These are phyloP conservation scores for Chrysaora quinquecirrha DNA, from an alignment of 30 jellyfish, hydroid and myxozoan species.

Conservation along the genomic window DNA sequence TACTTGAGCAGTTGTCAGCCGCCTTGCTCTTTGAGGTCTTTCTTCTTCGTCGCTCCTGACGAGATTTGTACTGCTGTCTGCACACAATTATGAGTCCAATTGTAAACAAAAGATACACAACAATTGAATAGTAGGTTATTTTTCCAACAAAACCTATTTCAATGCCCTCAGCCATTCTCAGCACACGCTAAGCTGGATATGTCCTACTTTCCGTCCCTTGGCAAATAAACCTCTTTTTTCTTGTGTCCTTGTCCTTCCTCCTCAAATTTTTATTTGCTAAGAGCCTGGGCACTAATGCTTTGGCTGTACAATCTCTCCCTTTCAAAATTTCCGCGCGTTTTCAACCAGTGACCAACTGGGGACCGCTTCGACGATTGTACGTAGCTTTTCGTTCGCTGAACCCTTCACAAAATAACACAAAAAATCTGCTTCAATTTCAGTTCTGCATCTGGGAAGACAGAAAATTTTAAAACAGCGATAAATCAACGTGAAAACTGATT, in stretches of 20 bases:
- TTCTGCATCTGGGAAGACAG: too few relatives aligned
- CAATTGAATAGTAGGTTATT: conserved; percentile 73
- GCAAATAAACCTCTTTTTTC: neutral
- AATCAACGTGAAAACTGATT: too few relatives aligned
- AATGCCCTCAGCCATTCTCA: conserved; percentile 79
- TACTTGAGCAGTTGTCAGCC: neutral
- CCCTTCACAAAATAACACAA: too few relatives aligned
- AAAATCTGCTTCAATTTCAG: too few relatives aligned
- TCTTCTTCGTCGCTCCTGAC: conserved; percentile 21
- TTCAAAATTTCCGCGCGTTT: too few relatives aligned
- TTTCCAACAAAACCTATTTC: conserved; percentile 72
- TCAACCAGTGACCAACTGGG: too few relatives aligned
- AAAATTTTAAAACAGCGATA: too few relatives aligned
- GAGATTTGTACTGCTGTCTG: conserved; percentile 69
- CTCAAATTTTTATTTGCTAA: too few relatives aligned
- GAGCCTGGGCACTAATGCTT: too few relatives aligned
- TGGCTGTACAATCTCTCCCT: too few relatives aligned
- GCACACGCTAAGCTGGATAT: conserved; percentile 61
- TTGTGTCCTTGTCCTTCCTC: neutral
- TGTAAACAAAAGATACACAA: conserved; percentile 64
- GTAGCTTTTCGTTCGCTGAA: too few relatives aligned
- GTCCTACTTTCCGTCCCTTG: conserved; percentile 13
- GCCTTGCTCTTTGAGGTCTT: neutral
- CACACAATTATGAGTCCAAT: conserved; percentile 75
- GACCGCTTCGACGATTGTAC: too few relatives aligned